Base-by-base conservation (phyloP, 2,797 vertebrate genomes). In the Neosilurus hyrtlii region DNA sequence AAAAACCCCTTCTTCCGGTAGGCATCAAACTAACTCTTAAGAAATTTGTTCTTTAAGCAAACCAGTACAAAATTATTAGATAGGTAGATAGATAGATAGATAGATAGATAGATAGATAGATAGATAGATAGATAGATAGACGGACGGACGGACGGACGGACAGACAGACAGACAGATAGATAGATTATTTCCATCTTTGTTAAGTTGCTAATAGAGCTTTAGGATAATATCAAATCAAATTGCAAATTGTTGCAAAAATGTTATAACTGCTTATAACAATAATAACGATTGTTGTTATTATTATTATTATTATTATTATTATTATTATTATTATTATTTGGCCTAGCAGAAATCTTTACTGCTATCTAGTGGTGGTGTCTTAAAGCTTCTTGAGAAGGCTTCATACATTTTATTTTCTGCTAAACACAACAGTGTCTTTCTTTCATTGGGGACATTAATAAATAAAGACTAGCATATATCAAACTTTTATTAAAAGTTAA, bases 1-100 rank as follows among this genome's bases (percentile, higher is more conserved):
- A 96, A 96, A 90, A 95, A 95, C 83, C 92, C 88, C 9, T 94
- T 95, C 90, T 96, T 95, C 87, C 94, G 93, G 93, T 94, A 92
- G 91, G 92, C 82, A 10, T 57, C 35, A 70, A 24, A 57, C 18
- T 14, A 78, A 52, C 26, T 16, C 18, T 15, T 35, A 1, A 68
- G 66, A 26, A 35, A 14, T 37, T 75, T 10, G 0, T 59, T 11
- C 73, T 18, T 2, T 35, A 59, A 75, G 6, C 24, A 52, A 24
- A 26, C 15, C n/a, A 72, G 9, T 52, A 52, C 4, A 72, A 24
- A 52, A 71, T 24, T 22, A n/a, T 49, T 12, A 11, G 37, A 43
- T 43, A 6, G 37, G 6, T 43, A 6, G 37, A 43, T 43, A 6
- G 37, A 43, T 43, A 43, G 37, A 43, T 43, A 43, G 37, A 43